Base-by-base conservation (phyloP, 30 jellyfish, hydroid and myxozoan species). In the Sanderia malayensis region DNA sequence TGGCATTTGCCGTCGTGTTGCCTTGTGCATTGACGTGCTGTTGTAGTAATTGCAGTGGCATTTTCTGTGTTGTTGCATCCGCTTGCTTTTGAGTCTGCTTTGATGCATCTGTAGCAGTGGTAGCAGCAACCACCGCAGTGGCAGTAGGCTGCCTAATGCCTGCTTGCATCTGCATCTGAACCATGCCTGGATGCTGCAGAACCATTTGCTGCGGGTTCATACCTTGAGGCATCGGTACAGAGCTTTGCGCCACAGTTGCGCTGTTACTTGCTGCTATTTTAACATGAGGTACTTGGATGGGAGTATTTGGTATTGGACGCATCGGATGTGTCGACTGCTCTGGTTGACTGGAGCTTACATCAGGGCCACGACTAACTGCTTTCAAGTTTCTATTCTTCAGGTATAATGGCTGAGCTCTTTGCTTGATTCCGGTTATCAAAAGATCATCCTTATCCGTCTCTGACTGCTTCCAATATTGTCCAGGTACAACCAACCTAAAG, bases 401-500 rank as follows among this genome's bases (percentile, higher is more conserved):
- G 34, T 67, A 53, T 29, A 78, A 44, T 7, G 97, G 95, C 52
- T n/a, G 68, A 4, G 88, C 79, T 44, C 95, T 68, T 25, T 88
- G 45, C 33, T 70, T 93, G 9, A 89, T 77, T 25, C 97, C 97
- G 20, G 95, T 46, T 17, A 88, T 76, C 3, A 73, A 15, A 8
- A 76, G 80, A 18, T 94, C 97, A 24, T 71, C 84, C 49, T 46
- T 31, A 66, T 68, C 66, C 29, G 74, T 65, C 8, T 44, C 64
- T 3, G 79, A 21, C 20, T 61, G 79, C 24, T 77, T 68, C 80
- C 82, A 71, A 45, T 81, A 71, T 17, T 73, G 93, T 2, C 61
- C 85, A 11, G 93, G 93, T 24, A 81, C 70, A 33, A 81, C 93
- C 0, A 81, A 58, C 81, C 93, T 80, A 63, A 1, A 32, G 58